Evolutionary conservation across 2,113 vertebrate species (phyloP), one percentile per base, ranked within the genome.

Genomic region (Rallus limicola): DNA sequence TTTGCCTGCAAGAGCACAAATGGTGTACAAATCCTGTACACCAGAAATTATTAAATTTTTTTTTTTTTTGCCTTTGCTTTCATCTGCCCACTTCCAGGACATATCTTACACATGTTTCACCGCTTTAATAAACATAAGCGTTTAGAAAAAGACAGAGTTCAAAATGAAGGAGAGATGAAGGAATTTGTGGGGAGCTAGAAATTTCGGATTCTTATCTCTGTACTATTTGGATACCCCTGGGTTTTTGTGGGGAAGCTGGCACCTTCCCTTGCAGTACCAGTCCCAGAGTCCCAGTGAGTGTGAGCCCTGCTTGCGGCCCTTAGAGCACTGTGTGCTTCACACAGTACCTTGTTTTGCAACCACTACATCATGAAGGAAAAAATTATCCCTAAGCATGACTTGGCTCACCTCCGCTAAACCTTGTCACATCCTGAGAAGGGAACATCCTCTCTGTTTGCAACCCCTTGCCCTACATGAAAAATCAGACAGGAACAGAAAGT

Each of bases 21-120:
- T 40, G 72, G 59, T 13, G 19, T 76, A 42, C 31, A 65, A 90
- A 82, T n/a, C 26, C 67, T 58, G 26, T 36, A 85, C 18, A 60
- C 11, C 15, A 65, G 40, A 74, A 88, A 77, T 50, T 23, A 72
- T 13, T 3, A 69, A 46, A 15, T 42, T 82, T 1, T 3, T 63
- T 71, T 67, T 65, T 63, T 63, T 67, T 62, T 56, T 59, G 23
- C 48, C 53, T 92, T 85, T 91, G 29, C 58, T 90, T 96, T 94
- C 82, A 87, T 68, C 78, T 91, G 52, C 70, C 62, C 33, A 76
- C 56, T 86, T 90, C 63, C 71, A 83, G 86, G 55, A 92, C 79
- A 38, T 10, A 34, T 31, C 5, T 86, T 56, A 76, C 2, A 36
- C 1, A 0, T 25, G n/a, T 67, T 72, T 69, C 36, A n/a, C 44